Evolutionary conservation across 2,888 invertebrate genomes (phyloP).

Genomic region (Polydrusus pterygomalis): DNA sequence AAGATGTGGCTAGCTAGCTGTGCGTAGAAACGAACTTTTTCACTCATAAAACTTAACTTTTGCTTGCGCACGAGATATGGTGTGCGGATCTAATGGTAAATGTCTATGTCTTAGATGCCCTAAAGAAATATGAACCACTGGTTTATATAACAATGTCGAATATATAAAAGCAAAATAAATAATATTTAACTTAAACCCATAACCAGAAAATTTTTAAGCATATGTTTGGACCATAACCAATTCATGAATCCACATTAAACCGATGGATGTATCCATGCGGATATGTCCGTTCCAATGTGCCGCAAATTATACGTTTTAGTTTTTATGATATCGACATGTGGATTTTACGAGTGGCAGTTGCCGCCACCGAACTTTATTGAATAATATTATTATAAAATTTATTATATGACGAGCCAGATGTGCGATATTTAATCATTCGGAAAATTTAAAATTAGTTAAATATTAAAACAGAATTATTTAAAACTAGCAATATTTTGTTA

Average conservation of each 20-base stretch:
- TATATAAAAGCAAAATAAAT: background rate
- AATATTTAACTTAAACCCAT: background rate
- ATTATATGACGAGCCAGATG: constrained; percentile 23
- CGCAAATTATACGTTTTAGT: constrained; percentile 47
- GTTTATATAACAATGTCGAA: no score
- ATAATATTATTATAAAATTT: constrained; percentile 39
- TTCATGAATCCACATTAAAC: constrained; percentile 38
- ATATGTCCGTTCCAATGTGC: constrained; percentile 36
- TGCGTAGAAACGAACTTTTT: no score
- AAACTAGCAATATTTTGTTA: background rate
- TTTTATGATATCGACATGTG: constrained; percentile 47
- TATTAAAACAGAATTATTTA: background rate
- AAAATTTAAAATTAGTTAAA: background rate
- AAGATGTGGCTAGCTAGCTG: no score
- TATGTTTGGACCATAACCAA: constrained; percentile 13
- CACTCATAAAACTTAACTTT: no score
- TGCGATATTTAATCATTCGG: constrained; percentile 6
- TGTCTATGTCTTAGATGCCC: no score
- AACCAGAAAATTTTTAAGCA: constrained; percentile 9
- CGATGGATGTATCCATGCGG: constrained; percentile 25
- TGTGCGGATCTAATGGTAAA: no score
- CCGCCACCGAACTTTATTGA: constrained; percentile 39
- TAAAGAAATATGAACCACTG: no score
- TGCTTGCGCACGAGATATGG: no score
- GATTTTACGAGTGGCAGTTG: constrained; percentile 36